Conservation (phyloP, 2,888 invertebrate species). For the Nephrotoma flavescens region DNA sequence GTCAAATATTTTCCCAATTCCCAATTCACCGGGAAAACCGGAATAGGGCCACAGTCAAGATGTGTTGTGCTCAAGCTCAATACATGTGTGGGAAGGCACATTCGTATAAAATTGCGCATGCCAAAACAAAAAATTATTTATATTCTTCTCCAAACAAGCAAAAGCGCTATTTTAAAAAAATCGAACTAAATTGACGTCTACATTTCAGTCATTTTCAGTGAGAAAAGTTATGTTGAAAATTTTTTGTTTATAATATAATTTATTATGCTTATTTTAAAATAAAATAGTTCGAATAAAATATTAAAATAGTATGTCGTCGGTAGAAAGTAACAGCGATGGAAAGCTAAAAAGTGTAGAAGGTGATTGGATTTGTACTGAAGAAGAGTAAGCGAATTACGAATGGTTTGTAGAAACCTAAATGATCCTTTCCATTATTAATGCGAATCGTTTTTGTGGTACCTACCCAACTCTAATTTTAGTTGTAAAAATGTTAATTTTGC, state of each 20-base stretch:
- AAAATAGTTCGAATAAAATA: not conserved
- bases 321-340: not conserved
- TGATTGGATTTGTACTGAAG: constrained; percentile 25
- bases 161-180: not conserved
- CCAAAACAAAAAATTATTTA: not conserved
- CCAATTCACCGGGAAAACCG: too few relatives aligned
- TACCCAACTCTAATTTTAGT: constrained; percentile 16
- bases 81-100: too few relatives aligned
- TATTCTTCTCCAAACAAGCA: not conserved
- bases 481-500: constrained; percentile 95
- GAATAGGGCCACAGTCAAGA: too few relatives aligned
- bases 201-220: not conserved
- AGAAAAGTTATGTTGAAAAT: not conserved
- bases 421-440: constrained; percentile 9
- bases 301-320: not conserved
- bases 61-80: too few relatives aligned
- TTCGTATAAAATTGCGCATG: not conserved
- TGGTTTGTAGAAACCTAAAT: constrained; percentile 10
- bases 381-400: constrained; percentile 29
- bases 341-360: constrained; percentile 12
- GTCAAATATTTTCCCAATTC: too few relatives aligned
- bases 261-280: not conserved
- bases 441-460: constrained; percentile 8
- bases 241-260: not conserved
- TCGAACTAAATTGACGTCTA: not conserved